Conservation (phyloP, 2,888 invertebrate genomes). For the Lypha dubia region DNA sequence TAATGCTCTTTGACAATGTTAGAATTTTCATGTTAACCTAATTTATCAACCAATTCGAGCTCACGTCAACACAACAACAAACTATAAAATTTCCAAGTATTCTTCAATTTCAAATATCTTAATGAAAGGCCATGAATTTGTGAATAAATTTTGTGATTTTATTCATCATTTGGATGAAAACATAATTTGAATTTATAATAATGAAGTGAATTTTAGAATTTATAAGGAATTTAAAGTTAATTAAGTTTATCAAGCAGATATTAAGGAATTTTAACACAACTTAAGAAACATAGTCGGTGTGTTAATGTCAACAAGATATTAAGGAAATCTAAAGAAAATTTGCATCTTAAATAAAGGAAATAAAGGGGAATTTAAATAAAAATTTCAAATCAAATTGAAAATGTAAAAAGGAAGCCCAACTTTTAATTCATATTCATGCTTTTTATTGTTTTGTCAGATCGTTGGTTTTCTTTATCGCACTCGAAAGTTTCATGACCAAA, state of each 20-base stretch:
- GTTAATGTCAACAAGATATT: not conserved
- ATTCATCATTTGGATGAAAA: not conserved
- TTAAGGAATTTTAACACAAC: not conserved
- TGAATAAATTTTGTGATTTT: not conserved
- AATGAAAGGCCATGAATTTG: constrained; percentile 19
- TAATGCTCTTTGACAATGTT: constrained; percentile 12
- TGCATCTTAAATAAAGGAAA: not conserved
- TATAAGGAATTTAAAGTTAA: not conserved
- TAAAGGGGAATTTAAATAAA: too few species aligned
- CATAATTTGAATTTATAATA: not conserved
- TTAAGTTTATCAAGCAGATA: constrained; percentile 2
- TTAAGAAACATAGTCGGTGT: not conserved
- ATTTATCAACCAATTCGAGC: constrained; percentile 11
- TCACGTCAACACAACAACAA: not conserved
- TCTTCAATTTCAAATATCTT: not conserved
- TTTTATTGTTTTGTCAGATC: too few species aligned
- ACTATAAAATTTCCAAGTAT: not conserved
- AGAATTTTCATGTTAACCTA: not conserved
- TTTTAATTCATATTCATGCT: too few species aligned
- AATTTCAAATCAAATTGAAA: too few species aligned
- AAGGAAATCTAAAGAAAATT: not conserved
- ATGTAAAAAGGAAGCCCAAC: too few species aligned
- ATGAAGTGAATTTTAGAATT: not conserved
- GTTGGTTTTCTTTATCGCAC: too few species aligned
- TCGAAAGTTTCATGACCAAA: too few species aligned